A percentile compares a stretch with the other conserved stretches of the same genome.
phyloP scores from a whole-genome alignment of 2,113 vertebrate genomes.

The Rhipidura dahli region DNA sequence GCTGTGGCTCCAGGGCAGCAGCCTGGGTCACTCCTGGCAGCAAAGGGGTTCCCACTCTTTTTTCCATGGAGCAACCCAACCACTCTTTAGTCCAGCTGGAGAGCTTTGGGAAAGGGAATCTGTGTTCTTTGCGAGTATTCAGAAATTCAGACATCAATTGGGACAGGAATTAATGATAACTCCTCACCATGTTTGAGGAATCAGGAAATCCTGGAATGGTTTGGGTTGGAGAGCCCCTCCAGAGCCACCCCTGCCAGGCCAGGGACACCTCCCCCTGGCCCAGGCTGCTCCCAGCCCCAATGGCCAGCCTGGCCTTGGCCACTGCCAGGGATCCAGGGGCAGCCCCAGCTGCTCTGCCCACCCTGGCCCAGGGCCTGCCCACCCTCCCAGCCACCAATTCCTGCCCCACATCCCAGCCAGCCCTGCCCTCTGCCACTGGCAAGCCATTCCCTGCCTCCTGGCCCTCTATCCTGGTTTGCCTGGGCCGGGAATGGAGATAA shows the following conservation, averaged over 20 bases:
- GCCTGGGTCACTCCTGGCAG: background rate
- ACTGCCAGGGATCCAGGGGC: background rate
- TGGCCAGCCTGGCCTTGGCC: background rate
- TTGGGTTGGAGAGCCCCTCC: rapidly evolving
- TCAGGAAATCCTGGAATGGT: background rate
- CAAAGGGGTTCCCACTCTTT: rapidly evolving
- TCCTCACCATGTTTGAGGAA: rapidly evolving
- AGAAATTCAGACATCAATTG: background rate
- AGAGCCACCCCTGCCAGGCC: background rate
- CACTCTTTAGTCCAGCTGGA: background rate
- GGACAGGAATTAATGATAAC: background rate
- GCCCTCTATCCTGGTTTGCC: background rate
- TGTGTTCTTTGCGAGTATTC: background rate
- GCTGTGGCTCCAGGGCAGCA: background rate
- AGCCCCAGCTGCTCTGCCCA: background rate
- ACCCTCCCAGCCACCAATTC: background rate
- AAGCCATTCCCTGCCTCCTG: background rate
- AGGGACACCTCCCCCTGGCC: background rate
- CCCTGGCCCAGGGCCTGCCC: no score
- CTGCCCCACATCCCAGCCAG: background rate
- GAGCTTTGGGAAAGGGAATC: background rate
- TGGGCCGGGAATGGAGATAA: background rate
- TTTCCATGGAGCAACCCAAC: background rate
- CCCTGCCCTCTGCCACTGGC: background rate
- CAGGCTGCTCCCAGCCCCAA: background rate